Percentiles rank a stretch among this genome's conserved stretches.
Evolutionary conservation across 2,888 invertebrate species (phyloP).

Genomic region (Drosophila rellima): DNA sequence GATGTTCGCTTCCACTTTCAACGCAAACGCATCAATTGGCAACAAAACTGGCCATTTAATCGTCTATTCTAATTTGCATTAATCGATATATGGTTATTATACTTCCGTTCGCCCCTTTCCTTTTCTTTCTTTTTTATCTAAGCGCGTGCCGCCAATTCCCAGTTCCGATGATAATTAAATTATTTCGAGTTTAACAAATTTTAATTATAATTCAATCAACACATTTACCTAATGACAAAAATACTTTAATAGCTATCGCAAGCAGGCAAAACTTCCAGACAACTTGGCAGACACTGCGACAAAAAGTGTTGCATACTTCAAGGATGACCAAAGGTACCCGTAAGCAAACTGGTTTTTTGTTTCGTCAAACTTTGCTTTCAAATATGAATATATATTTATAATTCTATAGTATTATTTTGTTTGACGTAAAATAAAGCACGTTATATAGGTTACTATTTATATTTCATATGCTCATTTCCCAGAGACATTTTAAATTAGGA

Average conservation of each 20-base stretch:
- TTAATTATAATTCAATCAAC: constrained; percentile 42
- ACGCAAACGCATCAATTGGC: constrained; percentile 41
- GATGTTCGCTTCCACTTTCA: constrained; percentile 45
- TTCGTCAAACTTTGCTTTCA: not conserved
- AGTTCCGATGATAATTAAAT: constrained; percentile 29
- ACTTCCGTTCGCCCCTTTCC: constrained; percentile 23
- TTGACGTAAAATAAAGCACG: not conserved
- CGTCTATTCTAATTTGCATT: constrained; percentile 35
- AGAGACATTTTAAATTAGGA: not conserved
- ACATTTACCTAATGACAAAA: constrained; percentile 44
- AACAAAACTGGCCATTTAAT: constrained; percentile 32
- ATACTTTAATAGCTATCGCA: constrained; percentile 4
- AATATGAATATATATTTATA: not conserved
- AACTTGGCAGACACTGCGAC: constrained; percentile 55
- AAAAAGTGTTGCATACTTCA: constrained; percentile 41
- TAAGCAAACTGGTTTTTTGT: constrained; percentile 30
- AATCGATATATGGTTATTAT: constrained; percentile 55
- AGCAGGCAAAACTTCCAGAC: constrained; percentile 40
- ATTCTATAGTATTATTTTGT: not conserved
- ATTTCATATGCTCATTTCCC: not conserved
- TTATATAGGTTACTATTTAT: not conserved
- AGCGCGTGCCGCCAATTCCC: constrained; percentile 47
- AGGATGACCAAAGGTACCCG: constrained; percentile 13
- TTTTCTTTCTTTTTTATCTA: constrained; percentile 35
- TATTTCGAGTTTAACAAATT: constrained; percentile 29